Base-by-base conservation (phyloP, 2,888 invertebrate species). In the Eulithis prunata region DNA sequence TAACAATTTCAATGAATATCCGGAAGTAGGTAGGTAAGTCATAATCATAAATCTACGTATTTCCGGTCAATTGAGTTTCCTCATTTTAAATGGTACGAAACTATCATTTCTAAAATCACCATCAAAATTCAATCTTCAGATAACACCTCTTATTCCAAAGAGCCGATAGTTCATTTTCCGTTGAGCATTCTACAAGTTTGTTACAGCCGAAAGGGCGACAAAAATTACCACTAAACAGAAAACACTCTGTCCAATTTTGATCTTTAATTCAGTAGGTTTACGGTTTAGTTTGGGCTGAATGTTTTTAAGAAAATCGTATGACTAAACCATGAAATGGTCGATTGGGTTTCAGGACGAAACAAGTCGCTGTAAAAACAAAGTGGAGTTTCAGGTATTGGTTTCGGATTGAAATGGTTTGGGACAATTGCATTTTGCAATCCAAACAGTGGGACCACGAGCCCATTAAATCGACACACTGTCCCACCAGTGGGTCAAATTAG, bases 261-360 rank as follows among this genome's bases (percentile, higher is more conserved):
- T n/a, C 45, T 53, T 53, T 45, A 57, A 41, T 57, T 45, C 10
- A 52, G n/a, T 57, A 14, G 12, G 3, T 3, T 6, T 46, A 53
- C 3, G 32, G 64, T 56, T 45, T 10, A 21, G 10, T 57, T 61
- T 53, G n/a, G 2, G 0, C 13, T 57, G 52, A 46, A 21, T 46
- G 32, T 38, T 55, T 59, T 60, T 51, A 43, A 62, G 49, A 45
- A 57, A 66, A 62, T 61, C 41, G 49, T 58, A 62, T 54, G 66
- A 57, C 53, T 32, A 57, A 62, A 62, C 61, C 32, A 62, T 46
- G 43, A 36, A 13, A 54, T 5, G 57, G 57, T 58, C 62, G 13
- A 66, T 58, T 58, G 66, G 58, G 62, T 57, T 57, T 56, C 51
- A 51, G 62, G 52, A 49, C 55, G 62, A 62, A 62, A 62, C 66